Percentiles rank a stretch among this genome's conserved stretches.
phyloP scores from a whole-genome alignment of 2,888 invertebrate species.

The Heteropelma amictum region DNA sequence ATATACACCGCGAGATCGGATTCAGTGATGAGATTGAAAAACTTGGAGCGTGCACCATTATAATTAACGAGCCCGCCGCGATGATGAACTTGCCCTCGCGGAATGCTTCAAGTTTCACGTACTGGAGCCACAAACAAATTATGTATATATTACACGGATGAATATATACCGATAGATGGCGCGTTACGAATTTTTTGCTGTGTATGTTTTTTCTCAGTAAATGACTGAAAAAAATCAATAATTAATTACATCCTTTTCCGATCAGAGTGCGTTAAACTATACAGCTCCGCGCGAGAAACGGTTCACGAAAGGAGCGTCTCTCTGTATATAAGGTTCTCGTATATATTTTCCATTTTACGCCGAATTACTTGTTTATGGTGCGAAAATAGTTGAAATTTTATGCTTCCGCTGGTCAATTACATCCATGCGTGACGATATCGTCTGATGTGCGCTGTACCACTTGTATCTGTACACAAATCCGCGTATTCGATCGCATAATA shows the following conservation, averaged over 20 bases:
- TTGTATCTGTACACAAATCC: too few relatives aligned
- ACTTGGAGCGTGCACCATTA: constrained; percentile 45
- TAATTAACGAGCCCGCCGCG: constrained; percentile 46
- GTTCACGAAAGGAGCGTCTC: too few relatives aligned
- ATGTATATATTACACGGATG: background rate
- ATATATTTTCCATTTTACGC: too few relatives aligned
- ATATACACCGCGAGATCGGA: constrained; percentile 41
- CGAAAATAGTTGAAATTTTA: too few relatives aligned
- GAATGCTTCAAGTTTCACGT: constrained; percentile 31
- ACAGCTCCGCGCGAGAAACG: too few relatives aligned
- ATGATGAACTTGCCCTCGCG: constrained; percentile 47
- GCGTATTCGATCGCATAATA: too few relatives aligned
- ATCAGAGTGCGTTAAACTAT: too few relatives aligned
- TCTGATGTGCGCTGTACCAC: too few relatives aligned
- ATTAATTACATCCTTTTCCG: background rate
- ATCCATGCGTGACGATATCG: too few relatives aligned
- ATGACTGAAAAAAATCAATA: background rate
- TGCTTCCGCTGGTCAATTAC: too few relatives aligned
- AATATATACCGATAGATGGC: background rate
- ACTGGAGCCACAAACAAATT: constrained; percentile 30
- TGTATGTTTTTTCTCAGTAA: background rate
- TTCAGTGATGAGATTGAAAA: constrained; percentile 54
- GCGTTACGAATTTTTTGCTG: background rate
- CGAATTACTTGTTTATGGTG: too few relatives aligned
- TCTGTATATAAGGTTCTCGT: too few relatives aligned